A percentile compares a stretch with the other conserved stretches of the same genome.
These are phyloP conservation scores for Armadillidium nasatum DNA, from an alignment of 1,140 invertebrate genomes.

Conservation along the genomic window DNA sequence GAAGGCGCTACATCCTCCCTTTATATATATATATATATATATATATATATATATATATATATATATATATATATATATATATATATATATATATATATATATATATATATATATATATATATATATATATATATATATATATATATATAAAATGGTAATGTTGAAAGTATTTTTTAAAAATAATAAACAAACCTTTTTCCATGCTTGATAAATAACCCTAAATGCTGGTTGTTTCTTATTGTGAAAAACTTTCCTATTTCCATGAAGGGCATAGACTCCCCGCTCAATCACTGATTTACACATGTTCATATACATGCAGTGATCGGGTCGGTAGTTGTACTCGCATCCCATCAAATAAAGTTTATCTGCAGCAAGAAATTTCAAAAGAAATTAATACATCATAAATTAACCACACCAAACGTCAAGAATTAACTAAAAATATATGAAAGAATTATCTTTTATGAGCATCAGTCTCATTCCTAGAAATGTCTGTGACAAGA, in stretches of 20 bases:
- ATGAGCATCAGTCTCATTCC: too few species aligned
- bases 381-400: too few species aligned
- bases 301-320: constrained; percentile 85
- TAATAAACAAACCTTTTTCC: not conserved
- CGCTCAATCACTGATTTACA: constrained; percentile 67
- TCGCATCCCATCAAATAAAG: constrained; percentile 76
- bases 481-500: too few species aligned
- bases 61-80: not conserved
- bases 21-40: too few species aligned
- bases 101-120: constrained; percentile 15
- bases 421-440: too few species aligned
- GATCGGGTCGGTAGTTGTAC: constrained; percentile 88
- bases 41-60: too few species aligned
- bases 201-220: constrained; percentile 64
- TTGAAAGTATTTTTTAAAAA: not conserved
- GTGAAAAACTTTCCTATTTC: constrained; percentile 78
- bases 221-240: constrained; percentile 81
- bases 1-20: too few species aligned
- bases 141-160: not conserved
- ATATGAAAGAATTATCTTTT: too few species aligned
- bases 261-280: constrained; percentile 83
- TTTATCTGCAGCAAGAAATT: constrained; percentile 57
- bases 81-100: constrained; percentile 15
- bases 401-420: too few species aligned
- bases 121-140: constrained; percentile 11